Percentiles rank a stretch among this genome's conserved stretches.
phyloP scores from a whole-genome alignment of 1,140 invertebrate species.

The Magallana ariakensis region DNA sequence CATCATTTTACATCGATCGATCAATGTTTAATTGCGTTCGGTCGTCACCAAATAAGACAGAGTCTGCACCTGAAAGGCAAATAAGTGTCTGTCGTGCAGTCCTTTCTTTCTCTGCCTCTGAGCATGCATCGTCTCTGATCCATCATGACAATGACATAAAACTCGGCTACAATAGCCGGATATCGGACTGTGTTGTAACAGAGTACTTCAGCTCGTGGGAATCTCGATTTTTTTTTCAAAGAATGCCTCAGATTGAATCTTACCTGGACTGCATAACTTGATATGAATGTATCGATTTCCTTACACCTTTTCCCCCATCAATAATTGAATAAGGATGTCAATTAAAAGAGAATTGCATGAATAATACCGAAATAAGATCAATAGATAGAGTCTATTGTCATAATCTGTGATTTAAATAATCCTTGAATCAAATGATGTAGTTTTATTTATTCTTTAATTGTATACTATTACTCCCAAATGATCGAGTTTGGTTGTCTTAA shows the following conservation, averaged over 20 bases:
- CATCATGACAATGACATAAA: not conserved
- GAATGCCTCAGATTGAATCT: not conserved
- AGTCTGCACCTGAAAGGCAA: slow-evolving; percentile 3
- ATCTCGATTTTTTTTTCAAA: not conserved
- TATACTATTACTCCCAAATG: too few relatives aligned
- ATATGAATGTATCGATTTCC: slow-evolving; percentile 26
- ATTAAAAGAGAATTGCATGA: not conserved
- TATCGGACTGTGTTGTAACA: not conserved
- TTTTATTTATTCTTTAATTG: too few relatives aligned
- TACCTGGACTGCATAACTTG: not conserved
- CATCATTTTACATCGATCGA: slow-evolving; percentile 19
- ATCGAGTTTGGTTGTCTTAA: too few relatives aligned
- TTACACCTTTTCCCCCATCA: not conserved
- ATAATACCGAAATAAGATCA: too few relatives aligned
- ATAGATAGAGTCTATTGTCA: too few relatives aligned
- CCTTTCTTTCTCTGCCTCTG: not conserved
- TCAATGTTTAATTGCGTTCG: slow-evolving; percentile 20
- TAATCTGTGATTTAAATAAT: too few relatives aligned
- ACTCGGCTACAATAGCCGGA: not conserved
- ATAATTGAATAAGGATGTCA: slow-evolving; percentile 10
- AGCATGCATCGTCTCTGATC: slow-evolving; percentile 6
- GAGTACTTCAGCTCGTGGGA: not conserved
- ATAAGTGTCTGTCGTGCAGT: not conserved
- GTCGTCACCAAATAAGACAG: not conserved
- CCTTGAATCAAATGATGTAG: too few relatives aligned